These are phyloP conservation scores for Anguilla marmorata DNA, from an alignment of 2,797 vertebrate species.

Conservation along the genomic window DNA sequence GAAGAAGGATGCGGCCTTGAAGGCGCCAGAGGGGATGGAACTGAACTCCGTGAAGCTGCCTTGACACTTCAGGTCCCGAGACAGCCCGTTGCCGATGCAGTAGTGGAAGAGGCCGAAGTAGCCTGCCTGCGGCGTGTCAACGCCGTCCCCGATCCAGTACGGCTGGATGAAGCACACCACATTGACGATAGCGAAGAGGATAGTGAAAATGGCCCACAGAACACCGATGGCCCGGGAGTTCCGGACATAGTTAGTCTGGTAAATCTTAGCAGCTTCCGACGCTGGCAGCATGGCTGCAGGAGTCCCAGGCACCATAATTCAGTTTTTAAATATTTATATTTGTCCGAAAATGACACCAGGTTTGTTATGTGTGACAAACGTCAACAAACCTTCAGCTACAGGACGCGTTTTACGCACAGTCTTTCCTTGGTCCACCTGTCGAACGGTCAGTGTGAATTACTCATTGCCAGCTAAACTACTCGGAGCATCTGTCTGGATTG, in stretches of 20 bases:
- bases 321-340: conserved; percentile 34
- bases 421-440: background rate
- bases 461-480: background rate
- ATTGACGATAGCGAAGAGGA: conserved; percentile 93
- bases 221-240: conserved; percentile 95
- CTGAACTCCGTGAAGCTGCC: conserved; percentile 95
- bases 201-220: conserved; percentile 96
- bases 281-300: conserved; percentile 90
- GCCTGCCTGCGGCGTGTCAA: conserved; percentile 91
- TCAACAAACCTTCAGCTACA: background rate
- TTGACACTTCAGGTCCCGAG: conserved; percentile 86
- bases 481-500: conserved; percentile 6
- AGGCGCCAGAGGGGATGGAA: conserved; percentile 86
- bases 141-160: conserved; percentile 95
- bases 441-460: background rate
- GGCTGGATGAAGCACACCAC: conserved; percentile 96
- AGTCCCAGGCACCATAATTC: conserved; percentile 73
- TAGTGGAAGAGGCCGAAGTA: conserved; percentile 98
- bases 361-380: background rate
- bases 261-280: conserved; percentile 92
- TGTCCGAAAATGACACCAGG: background rate
- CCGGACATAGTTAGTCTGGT: conserved; percentile 93
- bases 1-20: conserved; percentile 96
- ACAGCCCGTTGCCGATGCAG: conserved; percentile 86
- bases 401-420: background rate